Base-by-base conservation (phyloP, 1,140 invertebrate genomes). In the Zophobas morio region DNA sequence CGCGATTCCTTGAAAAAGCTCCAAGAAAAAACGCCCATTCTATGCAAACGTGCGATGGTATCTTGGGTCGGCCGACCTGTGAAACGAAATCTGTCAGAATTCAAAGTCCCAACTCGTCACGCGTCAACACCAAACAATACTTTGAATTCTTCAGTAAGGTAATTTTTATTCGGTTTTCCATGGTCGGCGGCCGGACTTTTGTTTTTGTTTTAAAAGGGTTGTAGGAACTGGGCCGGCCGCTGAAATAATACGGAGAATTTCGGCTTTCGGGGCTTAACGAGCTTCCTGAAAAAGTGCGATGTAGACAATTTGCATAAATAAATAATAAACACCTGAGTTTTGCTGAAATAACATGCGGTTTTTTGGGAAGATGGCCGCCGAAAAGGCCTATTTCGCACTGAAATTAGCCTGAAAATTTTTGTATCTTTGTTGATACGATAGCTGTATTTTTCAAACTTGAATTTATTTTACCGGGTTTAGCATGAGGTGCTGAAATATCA, bases 101-200 rank as follows among this genome's bases (percentile, higher is more conserved):
- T 42, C 60, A 35, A 57, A 57, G 54, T 35, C 35, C 1, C 36
- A 8, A 66, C 6, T 34, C 6, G 6, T 66, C 2, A 42, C 60
- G 60, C 60, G 60, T 42, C 32, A 46, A 4, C 34, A 4, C 3
- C 49, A 20, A 4, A 51, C 3, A 51, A 57, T 20, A 20, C 54
- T 57, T 36, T 35, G 60, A 66, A 66, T 32, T 66, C 60, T 40
- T 66, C 60, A 66, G 60, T 66, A 66, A 66, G 60, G 60, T 6
- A 42, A 66, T 66, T 66, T 66, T 66, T 60, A 39, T 36, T 60
- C n/a, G 4, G 8, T 33, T 57, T 57, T 57, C 34, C 1, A 57
- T 20, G 35, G 54, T 57, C 35, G 54, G 54, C 54, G 35, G 35
- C 54, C 32, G 33, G 54, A 4, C 54, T 20, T 4, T 4, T 51